These are phyloP conservation scores for Galemys pyrenaicus DNA, from an alignment of 2,113 vertebrate species.

Conservation along the genomic window DNA sequence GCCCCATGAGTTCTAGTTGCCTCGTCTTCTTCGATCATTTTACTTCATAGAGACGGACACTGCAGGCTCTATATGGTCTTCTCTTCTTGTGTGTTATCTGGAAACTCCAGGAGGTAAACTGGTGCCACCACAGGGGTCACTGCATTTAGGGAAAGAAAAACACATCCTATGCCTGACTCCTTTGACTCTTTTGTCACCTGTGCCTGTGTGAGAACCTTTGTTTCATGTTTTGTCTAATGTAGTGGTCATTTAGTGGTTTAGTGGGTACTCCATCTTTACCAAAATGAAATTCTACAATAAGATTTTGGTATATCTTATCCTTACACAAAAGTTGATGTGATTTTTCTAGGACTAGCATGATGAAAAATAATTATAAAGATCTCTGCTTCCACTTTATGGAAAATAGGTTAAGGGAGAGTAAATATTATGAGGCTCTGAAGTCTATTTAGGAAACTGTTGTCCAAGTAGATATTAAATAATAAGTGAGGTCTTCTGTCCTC, in stretches of 20 bases:
- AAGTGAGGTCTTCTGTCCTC: not conserved
- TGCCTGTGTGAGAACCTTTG: not conserved
- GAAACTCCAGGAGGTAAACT: not conserved
- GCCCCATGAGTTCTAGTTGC: not conserved
- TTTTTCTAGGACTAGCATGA: not conserved
- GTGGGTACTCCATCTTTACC: not conserved
- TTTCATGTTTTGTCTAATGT: not conserved
- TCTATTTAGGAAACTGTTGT: not conserved
- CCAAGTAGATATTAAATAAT: not conserved
- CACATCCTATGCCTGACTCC: not conserved
- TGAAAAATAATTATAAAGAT: not conserved
- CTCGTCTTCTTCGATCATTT: not conserved
- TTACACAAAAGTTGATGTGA: not conserved
- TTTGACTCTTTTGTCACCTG: not conserved
- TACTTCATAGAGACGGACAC: not conserved
- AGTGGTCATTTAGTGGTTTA: not conserved
- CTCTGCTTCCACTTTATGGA: not conserved
- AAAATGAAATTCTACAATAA: not conserved
- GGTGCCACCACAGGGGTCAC: not conserved
- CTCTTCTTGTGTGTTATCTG: not conserved
- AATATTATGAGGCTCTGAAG: not conserved
- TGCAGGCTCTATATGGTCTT: not conserved
- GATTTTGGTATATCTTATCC: not conserved
- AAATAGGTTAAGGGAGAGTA: not conserved
- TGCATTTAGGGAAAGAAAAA: not conserved